Evolutionary conservation across 2,888 invertebrate genomes (phyloP), one percentile per base, ranked within the genome.

Genomic region (Ophion costatus): DNA sequence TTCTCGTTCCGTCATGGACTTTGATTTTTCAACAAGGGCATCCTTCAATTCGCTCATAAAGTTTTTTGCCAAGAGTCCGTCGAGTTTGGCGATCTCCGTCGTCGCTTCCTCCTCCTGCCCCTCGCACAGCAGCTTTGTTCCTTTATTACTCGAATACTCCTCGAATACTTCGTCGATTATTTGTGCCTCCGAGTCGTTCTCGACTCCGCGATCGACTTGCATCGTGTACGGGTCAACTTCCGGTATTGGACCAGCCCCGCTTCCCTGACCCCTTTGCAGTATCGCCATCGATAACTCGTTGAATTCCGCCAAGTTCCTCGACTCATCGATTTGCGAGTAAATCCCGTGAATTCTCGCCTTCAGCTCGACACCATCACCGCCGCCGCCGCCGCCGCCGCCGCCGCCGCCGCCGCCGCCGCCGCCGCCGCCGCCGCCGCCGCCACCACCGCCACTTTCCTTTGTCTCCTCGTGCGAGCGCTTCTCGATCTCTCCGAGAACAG

Each of bases 81-180:
- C 91, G 11, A 92, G 82, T 38, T 92, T 92, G 7, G 86, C 86
- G 70, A 88, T 87, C 42, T 89, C 85, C 6, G 88, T 33, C 1
- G 86, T 67, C 10, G 86, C 87, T 38, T 89, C 88, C 51, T 92
- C 89, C 4, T 76, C 86, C 4, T 75, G 84, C 59, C 90, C 90
- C 17, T 92, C 90, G 77, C 83, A 89, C 11, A 91, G 81, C 22
- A 92, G 89, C 33, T 92, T 91, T 4, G 91, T 79, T 85, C 92
- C 92, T 83, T 93, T 92, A 63, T 92, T 91, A 66, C 89, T 92
- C 10, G 93, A 93, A 71, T 93, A 93, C 67, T 92, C 93, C 85
- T 93, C 93, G 78, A 93, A 94, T 0, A 93, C 93, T 87, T 94
- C 93, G 81, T 94, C 94, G 42, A 92, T 85, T 84, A 93, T 92